Evolutionary conservation across 2,797 vertebrate genomes (phyloP), one percentile per base, ranked within the genome.

Genomic region (Typhlichthys subterraneus): DNA sequence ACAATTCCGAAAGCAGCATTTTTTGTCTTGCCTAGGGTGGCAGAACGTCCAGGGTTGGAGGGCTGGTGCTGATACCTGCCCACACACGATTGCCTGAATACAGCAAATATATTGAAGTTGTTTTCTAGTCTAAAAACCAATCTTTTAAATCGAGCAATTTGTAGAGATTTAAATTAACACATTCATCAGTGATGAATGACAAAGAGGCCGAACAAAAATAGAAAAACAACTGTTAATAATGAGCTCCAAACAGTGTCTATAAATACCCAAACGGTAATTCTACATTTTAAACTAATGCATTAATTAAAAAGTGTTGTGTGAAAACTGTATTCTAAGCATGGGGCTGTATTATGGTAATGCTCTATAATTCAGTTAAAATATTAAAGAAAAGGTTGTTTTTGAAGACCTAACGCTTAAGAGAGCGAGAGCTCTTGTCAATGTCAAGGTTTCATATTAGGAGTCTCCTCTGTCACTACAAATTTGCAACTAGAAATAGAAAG

Each of bases 331-430:
- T 60, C 68, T 78, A 65, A 75, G 73, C 65, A 67, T 12, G 56
- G 38, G 53, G 71, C 72, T 80, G 74, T 31, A 45, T 57, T 84
- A 79, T 85, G 78, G 74, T 82, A 77, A 83, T 80, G 78, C 64
- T 74, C 45, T 73, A 64, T 64, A 76, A 85, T 69, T 73, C 72
- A 71, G 71, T 69, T 65, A 73, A 53, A 42, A 10, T 72, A 81
- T 82, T 75, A 85, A 71, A 80, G 62, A 67, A 14, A 29, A 67
- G 47, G 69, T 57, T 57, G 64, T 72, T 72, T 83, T 72, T 83
- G 79, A 82, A 75, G 79, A 75, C 57, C 47, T 61, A 71, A 68
- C 69, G 69, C 75, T 68, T 29, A 29, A 29, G 23, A 29, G 4
- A 29, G 23, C 0, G 23, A 29, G 23, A 29, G 23, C 23, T 59